Evolutionary conservation across 2,797 vertebrate genomes (phyloP), one percentile per base, ranked within the genome.

Genomic region (Danio kyathit): DNA sequence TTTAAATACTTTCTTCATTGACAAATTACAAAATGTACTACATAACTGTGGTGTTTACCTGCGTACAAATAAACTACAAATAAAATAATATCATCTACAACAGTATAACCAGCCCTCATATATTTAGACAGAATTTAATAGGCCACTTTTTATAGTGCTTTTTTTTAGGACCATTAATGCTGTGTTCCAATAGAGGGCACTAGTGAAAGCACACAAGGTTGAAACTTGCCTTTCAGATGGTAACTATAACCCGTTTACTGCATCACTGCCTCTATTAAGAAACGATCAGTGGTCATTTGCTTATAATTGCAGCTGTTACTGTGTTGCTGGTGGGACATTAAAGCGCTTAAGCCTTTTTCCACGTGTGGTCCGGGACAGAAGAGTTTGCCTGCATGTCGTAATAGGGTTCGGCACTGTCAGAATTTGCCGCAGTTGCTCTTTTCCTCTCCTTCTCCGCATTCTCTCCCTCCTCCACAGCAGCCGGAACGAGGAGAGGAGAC

Each of bases 381-480:
- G 82, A 56, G 63, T 87, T 85, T 64, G 70, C 16, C 5, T 74
- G 66, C 13, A 40, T 57, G 60, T 83, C 84, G 12, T 80, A 84
- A 83, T 74, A 83, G 1, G 85, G 74, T 1, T 87, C 86, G 52
- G 65, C 29, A 49, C 19, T 60, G 13, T 87, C 87, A 0, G 72
- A 6, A 59, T 90, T 86, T 2, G 81, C 73, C 0, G 84, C 56
- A 0, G 84, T 79, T 1, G 85, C 76, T 61, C 87, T 92, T 52
- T 78, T 90, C 85, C 48, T 84, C 38, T 97, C 94, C 0, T 89
- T 94, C 82, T 95, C 95, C 0, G 93, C 94, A 16, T 94, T 90
- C 87, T 97, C 95, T 0, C 93, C 89, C 86, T 95, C 91, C 43
- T 96, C 96, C 0, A 88, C 91, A 0, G 90, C 89, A 71, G 92